Base-by-base conservation (phyloP, 2,888 invertebrate genomes). In the Pseudococcus viburni region DNA sequence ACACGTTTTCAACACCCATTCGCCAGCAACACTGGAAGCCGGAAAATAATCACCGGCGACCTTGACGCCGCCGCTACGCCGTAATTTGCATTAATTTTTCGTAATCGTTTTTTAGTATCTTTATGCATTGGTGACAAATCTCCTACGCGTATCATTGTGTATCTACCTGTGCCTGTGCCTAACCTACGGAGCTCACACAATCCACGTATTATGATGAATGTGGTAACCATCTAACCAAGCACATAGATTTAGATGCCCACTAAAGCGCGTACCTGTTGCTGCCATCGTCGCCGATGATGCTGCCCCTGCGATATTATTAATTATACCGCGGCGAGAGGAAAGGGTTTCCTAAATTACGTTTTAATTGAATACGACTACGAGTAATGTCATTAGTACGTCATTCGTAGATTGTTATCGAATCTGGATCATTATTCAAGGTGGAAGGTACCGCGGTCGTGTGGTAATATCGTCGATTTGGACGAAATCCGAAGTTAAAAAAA, bases 101-200 rank as follows among this genome's bases (percentile, higher is more conserved):
- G 80, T 83, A 83, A 83, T 83, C 80, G 80, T 83, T 83, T 83
- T 83, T 73, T 73, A 73, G 11, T 33, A 83, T 83, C 80, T 83
- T 83, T 46, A 83, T 83, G 80, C 80, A 46, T 46, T 46, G 80
- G 80, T 83, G 80, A 83, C 80, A 83, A 83, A 83, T 83, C 73
- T 73, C 73, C 73, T 73, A 8, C 73, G 73, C 73, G 46, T 83
- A 46, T 83, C 80, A 83, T 83, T 83, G 80, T 83, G 46, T 33
- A 12, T 33, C 33, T 33, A 73, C 73, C 12, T 68, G 59, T 59
- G 8, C 17, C 26, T 33, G 26, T 33, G 3, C 3, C 1, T 33
- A n/a, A 33, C 26, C 26, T 3, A 33, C 26, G 3, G 3, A 33
- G 26, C 26, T 1, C 26, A 33, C 26, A 33, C 26, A 33, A 33